These are phyloP conservation scores for Harpalus rubripes DNA, from an alignment of 2,888 invertebrate species.

Conservation along the genomic window DNA sequence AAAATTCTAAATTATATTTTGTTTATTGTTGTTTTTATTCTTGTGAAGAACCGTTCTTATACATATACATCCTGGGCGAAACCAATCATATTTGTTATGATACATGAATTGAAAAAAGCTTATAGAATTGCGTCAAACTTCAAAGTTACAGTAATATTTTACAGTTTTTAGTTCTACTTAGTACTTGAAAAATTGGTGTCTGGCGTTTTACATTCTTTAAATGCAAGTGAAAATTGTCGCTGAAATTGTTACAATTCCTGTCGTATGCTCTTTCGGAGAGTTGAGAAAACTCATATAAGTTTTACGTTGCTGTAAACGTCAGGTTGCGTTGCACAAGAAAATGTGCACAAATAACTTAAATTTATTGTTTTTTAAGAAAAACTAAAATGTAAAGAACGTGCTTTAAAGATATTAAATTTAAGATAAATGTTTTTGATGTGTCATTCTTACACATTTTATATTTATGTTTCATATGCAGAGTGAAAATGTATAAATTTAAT, in stretches of 20 bases:
- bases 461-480: not conserved
- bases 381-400: not conserved
- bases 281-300: not conserved
- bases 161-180: too few relatives aligned
- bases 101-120: too few relatives aligned
- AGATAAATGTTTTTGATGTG: not conserved
- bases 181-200: too few relatives aligned
- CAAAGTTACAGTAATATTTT: too few relatives aligned
- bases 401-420: not conserved
- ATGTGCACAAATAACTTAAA: not conserved
- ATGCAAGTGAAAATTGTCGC: not conserved
- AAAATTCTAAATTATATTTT: too few relatives aligned
- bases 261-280: not conserved
- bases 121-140: too few relatives aligned
- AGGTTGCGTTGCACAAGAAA: not conserved
- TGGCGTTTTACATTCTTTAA: too few relatives aligned
- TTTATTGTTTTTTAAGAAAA: not conserved
- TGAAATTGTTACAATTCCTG: not conserved
- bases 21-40: too few relatives aligned
- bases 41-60: too few relatives aligned
- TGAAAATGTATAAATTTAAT: too few relatives aligned
- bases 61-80: too few relatives aligned
- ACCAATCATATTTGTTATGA: too few relatives aligned
- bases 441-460: not conserved
- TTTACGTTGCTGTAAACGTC: not conserved